These are phyloP conservation scores for Entosphenus tridentatus DNA, from an alignment of 2,113 vertebrate species.

Conservation along the genomic window DNA sequence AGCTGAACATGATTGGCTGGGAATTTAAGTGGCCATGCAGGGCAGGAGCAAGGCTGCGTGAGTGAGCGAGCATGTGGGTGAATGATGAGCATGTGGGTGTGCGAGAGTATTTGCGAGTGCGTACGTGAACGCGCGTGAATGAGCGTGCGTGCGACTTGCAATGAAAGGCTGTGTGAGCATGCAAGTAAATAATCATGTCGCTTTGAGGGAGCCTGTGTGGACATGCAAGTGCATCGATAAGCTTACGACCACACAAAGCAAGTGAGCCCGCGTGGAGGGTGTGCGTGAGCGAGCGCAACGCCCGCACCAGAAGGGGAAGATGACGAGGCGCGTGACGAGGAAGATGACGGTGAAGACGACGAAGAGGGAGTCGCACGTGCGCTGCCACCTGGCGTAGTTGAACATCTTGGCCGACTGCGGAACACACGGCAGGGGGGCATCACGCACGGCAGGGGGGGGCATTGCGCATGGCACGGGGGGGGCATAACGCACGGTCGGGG, in stretches of 20 bases:
- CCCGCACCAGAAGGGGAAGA: slow-evolving; percentile 71
- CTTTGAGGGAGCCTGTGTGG: background rate
- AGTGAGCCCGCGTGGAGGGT: background rate
- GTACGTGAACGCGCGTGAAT: background rate
- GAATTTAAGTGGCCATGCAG: background rate
- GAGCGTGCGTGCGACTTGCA: background rate
- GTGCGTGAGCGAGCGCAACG: background rate
- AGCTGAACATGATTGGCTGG: background rate
- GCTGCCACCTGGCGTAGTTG: slow-evolving; percentile 81
- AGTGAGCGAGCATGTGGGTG: background rate
- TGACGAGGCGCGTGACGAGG: slow-evolving; percentile 55
- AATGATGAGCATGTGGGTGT: background rate
- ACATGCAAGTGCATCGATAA: background rate
- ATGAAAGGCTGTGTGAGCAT: background rate
- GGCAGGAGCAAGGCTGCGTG: background rate
- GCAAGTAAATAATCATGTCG: background rate
- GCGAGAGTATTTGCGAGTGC: background rate
- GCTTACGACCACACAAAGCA: background rate
- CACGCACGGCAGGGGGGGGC: slow-evolving; percentile 9
- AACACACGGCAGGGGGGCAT: no score
- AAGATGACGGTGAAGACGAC: slow-evolving; percentile 61
- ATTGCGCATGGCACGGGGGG: no score
- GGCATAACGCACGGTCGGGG: slow-evolving; percentile 11
- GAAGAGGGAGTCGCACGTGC: slow-evolving; percentile 72
- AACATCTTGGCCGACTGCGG: slow-evolving; percentile 85